Evolutionary conservation across 2,888 invertebrate genomes (phyloP), one percentile per base, ranked within the genome.

Genomic region (Pseudanteris insignis): DNA sequence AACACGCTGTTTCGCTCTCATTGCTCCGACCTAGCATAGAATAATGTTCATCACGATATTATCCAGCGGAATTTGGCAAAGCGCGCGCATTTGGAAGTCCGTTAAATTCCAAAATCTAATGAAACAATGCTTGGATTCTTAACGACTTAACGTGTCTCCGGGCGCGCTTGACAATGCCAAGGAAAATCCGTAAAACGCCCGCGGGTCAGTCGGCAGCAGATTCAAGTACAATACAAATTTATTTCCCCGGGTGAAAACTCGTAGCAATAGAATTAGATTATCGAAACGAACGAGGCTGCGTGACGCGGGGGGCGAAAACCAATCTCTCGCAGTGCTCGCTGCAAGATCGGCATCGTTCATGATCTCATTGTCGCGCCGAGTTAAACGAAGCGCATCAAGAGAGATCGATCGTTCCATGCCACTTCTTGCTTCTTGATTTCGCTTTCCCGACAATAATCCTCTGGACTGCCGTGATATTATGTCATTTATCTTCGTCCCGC

Each of bases 381-480:
- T 64, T 68, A 72, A 73, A 72, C 72, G 74, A 70, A 70, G 67
- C 58, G 51, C 70, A 67, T 70, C 68, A 60, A 59, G 67, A 44
- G 64, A 71, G 73, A 75, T 73, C 76, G 72, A 69, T 73, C 68
- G 69, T 66, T 66, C 64, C 48, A 59, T 66, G 68, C 66, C 72
- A 67, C 61, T 63, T 70, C 67, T 69, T 68, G 67, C 70, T 66
- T 72, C 70, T 73, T 69, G 71, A 73, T 73, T 74, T 71, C 71
- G 73, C 68, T 72, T 71, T 70, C 71, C 65, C 67, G 68, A 68
- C 71, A 75, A 74, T 73, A 73, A 74, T 74, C 70, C 69, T 63
- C 61, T 58, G 61, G 72, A 70, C 70, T 70, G 63, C 67, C 70
- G 67, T 73, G 75, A 78, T 78, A 78, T 78, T 78, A 75, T 75